phyloP scores from a whole-genome alignment of 2,113 vertebrate genomes.

The Sterrhoptilus dennistouni region DNA sequence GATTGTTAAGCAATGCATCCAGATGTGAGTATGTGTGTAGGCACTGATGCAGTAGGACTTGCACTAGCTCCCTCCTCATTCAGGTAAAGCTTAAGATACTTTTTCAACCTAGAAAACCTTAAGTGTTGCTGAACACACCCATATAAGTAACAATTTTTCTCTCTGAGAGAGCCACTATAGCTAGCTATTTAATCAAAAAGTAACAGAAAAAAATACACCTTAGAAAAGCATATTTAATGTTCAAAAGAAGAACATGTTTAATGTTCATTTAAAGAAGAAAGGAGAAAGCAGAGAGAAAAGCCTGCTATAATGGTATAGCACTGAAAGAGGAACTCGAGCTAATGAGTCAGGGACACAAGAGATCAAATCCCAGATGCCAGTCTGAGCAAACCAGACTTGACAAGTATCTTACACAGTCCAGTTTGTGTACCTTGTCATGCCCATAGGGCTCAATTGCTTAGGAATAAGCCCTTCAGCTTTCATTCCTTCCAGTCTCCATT shows the following conservation, averaged over 20 bases:
- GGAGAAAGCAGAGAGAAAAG: not conserved
- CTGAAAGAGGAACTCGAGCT: not conserved
- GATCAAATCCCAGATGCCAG: not conserved
- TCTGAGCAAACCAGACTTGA: not conserved
- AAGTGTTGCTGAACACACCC: not conserved
- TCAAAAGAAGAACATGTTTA: not conserved
- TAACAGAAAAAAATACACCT: not conserved
- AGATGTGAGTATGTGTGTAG: constrained; percentile 8
- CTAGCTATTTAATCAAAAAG: not conserved
- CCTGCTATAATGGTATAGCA: not conserved
- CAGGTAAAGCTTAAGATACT: not conserved
- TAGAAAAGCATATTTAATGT: not conserved
- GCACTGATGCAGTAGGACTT: not conserved
- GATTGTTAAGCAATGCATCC: not conserved
- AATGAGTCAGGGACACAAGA: not conserved
- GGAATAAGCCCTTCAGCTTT: not conserved
- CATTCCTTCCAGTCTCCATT: not conserved
- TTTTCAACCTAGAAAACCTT: not conserved
- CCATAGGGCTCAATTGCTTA: not conserved
- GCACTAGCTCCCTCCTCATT: not conserved
- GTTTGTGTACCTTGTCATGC: not conserved
- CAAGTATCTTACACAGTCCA: not conserved
- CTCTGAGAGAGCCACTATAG: not conserved
- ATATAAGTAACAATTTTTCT: not conserved
- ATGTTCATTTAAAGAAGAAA: not conserved